Percentiles rank a stretch among this genome's conserved stretches.
These are phyloP conservation scores for Haliclystus octoradiatus DNA, from an alignment of 30 jellyfish, hydroid and myxozoan species.

Conservation along the genomic window DNA sequence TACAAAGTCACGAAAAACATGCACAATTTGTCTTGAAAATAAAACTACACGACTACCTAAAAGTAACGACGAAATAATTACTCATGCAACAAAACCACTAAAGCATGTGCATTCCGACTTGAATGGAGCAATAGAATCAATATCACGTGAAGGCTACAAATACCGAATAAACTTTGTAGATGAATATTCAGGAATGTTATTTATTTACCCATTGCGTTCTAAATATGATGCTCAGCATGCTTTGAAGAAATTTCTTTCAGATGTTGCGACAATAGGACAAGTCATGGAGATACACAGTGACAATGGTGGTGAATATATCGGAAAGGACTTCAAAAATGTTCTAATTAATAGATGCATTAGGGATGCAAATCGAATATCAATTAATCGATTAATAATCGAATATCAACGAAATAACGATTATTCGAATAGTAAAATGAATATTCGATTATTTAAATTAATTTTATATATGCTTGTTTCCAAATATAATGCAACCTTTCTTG, in stretches of 20 bases:
- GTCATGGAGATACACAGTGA: conserved; percentile 21
- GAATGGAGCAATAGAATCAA: conserved; percentile 30
- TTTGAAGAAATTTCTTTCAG: too few relatives aligned
- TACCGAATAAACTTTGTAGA: conserved; percentile 28
- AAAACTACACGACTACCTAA: conserved; percentile 24
- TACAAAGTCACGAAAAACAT: conserved; percentile 1
- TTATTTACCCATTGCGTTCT: conserved; percentile 13
- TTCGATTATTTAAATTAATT: too few relatives aligned
- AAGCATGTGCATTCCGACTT: conserved; percentile 28
- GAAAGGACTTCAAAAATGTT: too few relatives aligned
- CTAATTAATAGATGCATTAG: too few relatives aligned
- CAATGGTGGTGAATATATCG: too few relatives aligned
- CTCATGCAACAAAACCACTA: conserved; percentile 24
- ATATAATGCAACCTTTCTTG: too few relatives aligned
- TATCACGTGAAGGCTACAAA: conserved; percentile 32
- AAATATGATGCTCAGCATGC: conserved; percentile 23
- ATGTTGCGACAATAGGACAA: conserved; percentile 16
- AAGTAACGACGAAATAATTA: neutral
- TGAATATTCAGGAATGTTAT: neutral
- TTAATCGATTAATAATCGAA: too few relatives aligned
- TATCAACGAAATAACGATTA: too few relatives aligned
- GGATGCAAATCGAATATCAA: too few relatives aligned
- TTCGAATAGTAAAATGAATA: too few relatives aligned
- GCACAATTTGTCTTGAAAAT: conserved; percentile 28
- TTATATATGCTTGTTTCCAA: too few relatives aligned